A percentile compares a stretch with the other conserved stretches of the same genome.
Conservation (phyloP, 2,797 vertebrate genomes). For the Girardinus metallicus region DNA sequence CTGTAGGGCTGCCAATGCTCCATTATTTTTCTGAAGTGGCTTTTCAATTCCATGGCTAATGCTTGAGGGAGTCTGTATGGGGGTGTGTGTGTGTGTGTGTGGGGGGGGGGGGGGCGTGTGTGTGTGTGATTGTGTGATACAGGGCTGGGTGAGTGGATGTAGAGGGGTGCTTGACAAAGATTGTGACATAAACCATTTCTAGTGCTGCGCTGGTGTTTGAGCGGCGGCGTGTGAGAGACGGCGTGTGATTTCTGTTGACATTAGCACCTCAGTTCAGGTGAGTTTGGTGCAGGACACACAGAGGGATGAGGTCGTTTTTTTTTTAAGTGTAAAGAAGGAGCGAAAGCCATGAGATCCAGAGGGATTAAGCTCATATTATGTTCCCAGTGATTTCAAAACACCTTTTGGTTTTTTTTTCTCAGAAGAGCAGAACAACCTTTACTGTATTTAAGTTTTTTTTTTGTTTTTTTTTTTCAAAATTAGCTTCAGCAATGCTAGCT, state of each 20-base stretch:
- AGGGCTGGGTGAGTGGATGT: conserved; percentile 15
- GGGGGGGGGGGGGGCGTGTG: too few species aligned
- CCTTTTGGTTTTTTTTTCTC: neutral
- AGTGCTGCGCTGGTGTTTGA: conserved; percentile 42
- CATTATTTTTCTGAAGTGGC: conserved; percentile 70
- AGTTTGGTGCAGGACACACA: conserved; percentile 20
- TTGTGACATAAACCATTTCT: conserved; percentile 72
- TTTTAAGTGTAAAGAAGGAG: neutral
- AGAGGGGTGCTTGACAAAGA: conserved; percentile 51
- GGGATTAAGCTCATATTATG: neutral
- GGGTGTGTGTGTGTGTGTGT: conserved; percentile 10
- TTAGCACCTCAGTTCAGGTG: conserved; percentile 38
- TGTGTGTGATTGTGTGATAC: conserved; percentile 17
- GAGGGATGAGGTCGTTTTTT: conserved; percentile 13
- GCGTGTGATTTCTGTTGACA: conserved; percentile 35
- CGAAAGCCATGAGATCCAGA: neutral
- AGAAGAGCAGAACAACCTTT: conserved; percentile 2
- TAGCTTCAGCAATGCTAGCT: neutral
- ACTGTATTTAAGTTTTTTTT: neutral
- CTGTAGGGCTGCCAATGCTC: conserved; percentile 52
- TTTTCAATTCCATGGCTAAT: conserved; percentile 63
- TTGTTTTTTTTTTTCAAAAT: neutral
- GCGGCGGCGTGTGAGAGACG: conserved; percentile 12
- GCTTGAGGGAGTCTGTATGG: conserved; percentile 38
- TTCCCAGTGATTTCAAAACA: neutral